Evolutionary conservation across 2,888 invertebrate genomes (phyloP), one percentile per base, ranked within the genome.

Genomic region (Osmoderma eremita): DNA sequence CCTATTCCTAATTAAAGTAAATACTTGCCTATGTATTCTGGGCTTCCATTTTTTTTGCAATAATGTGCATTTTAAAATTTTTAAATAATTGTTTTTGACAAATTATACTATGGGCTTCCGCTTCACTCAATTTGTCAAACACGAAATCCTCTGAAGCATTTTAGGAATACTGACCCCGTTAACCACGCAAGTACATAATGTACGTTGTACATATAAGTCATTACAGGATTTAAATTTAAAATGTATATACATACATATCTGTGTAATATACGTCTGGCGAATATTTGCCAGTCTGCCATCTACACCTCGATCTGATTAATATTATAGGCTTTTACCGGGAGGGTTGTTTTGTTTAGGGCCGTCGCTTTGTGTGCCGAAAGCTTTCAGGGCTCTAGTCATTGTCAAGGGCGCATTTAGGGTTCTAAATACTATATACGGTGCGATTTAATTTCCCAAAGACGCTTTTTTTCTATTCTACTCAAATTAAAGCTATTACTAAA

Each of bases 281-380:
- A 61, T 30, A 45, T 61, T 61, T 61, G 58, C 58, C 45, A 17
- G 45, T 61, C 18, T 45, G 24, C 45, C 30, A 61, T 18, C 45
- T 61, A 61, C 24, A 61, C 58, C 45, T 61, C 42, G 45, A 61
- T 61, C 48, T 48, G 58, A 61, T 61, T 61, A 61, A 61, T 61
- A 61, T 30, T 48, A 61, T 61, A 61, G 45, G 45, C 48, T 61
- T 61, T 45, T 61, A 30, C 10, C 4, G 15, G 45, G 36, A 61
- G 58, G 58, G 58, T 45, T 61, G 48, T 61, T 61, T 61, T 61
- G 58, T 61, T 61, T 61, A 24, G 45, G 48, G 58, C 17, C 30
- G 36, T 17, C 58, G 45, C 30, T 61, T 61, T 61, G 45, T 61
- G 48, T 8, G 45, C 22, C 36, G 45, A 61, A 61, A 61, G 30